Conservation (phyloP, 2,113 vertebrate genomes). For the Silurus glanis region DNA sequence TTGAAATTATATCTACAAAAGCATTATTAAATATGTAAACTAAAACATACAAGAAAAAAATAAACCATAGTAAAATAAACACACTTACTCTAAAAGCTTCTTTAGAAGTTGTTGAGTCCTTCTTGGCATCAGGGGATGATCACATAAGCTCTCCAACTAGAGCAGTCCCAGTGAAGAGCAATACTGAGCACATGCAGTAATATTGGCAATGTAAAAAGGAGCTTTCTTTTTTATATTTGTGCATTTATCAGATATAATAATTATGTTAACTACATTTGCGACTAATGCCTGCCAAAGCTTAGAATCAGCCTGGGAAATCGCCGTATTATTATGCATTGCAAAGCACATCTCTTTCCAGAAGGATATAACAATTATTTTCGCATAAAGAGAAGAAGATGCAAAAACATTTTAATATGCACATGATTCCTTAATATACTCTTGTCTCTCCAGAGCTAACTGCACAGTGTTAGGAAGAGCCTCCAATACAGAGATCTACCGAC, state of each 20-base stretch:
- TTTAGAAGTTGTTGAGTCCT: constrained; percentile 1
- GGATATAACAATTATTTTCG: constrained; percentile 27
- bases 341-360: constrained; percentile 34
- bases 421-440: constrained; percentile 30
- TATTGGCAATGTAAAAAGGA: constrained; percentile 21
- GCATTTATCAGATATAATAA: constrained; percentile 41
- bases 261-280: constrained; percentile 31
- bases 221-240: constrained; percentile 43
- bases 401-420: background rate
- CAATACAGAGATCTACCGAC: constrained; percentile 82
- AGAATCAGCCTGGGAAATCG: constrained; percentile 17
- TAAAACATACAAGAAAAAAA: no score
- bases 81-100: background rate
- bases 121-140: background rate
- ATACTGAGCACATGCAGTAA: constrained; percentile 38
- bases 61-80: background rate
- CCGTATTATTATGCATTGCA: constrained; percentile 31
- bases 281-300: constrained; percentile 33
- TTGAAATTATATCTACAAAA: background rate
- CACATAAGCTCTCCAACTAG: constrained; percentile 33
- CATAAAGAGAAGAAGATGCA: constrained; percentile 32
- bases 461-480: constrained; percentile 79
- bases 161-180: constrained; percentile 23
- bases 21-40: background rate
- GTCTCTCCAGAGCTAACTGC: constrained; percentile 73